Evolutionary conservation across 2,797 vertebrate species (phyloP).

Genomic region (Dermochelys coriacea): DNA sequence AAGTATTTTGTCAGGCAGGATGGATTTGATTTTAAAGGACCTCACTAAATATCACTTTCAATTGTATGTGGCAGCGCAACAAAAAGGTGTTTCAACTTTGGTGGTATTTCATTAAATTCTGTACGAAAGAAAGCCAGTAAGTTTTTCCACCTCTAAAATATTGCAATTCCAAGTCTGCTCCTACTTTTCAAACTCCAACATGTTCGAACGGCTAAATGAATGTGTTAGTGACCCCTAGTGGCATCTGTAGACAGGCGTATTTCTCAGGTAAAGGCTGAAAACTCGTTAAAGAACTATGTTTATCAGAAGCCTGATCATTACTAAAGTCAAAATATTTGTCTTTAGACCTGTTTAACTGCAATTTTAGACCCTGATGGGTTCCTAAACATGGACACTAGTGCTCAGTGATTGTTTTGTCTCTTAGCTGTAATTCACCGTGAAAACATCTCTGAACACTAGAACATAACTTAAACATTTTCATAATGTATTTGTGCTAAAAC

Average conservation of each 20-base stretch:
- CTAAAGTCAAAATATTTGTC: neutral
- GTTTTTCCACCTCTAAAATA: constrained; percentile 11
- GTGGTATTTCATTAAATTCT: neutral
- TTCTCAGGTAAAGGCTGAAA: neutral
- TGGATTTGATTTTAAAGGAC: neutral
- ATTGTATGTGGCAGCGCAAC: neutral
- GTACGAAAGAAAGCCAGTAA: neutral
- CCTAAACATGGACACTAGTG: constrained; percentile 1
- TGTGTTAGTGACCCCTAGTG: constrained; percentile 79
- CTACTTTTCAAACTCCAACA: neutral
- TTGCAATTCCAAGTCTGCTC: neutral
- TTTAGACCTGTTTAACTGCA: neutral
- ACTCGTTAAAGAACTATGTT: neutral
- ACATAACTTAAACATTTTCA: neutral
- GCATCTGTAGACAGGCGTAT: constrained; percentile 46
- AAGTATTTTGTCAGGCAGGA: neutral
- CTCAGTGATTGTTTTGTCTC: neutral
- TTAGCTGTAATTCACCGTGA: neutral
- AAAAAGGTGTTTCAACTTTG: neutral
- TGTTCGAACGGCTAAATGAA: constrained; percentile 23
- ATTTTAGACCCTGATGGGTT: neutral
- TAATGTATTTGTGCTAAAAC: neutral
- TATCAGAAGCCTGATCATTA: neutral
- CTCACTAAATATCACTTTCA: neutral
- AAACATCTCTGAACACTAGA: neutral